Percentiles rank a stretch among this genome's conserved stretches.
Evolutionary conservation across 2,113 vertebrate genomes (phyloP).

Genomic region (Lichenostomus cassidix): DNA sequence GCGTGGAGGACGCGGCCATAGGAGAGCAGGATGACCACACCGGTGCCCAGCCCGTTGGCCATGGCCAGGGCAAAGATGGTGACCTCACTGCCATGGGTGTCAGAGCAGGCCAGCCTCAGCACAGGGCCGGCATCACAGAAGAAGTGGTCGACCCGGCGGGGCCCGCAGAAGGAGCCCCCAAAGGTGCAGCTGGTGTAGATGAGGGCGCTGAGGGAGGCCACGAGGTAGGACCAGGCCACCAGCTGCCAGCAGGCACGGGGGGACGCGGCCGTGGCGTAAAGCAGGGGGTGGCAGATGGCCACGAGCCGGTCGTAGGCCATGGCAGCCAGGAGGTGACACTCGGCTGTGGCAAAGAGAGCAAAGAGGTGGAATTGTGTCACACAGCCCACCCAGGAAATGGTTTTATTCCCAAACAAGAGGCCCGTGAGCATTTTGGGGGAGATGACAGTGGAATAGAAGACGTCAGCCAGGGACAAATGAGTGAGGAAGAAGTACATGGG

Average conservation of each 20-base stretch:
- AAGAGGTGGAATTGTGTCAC: slow-evolving; percentile 1
- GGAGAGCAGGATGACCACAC: not conserved
- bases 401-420: not conserved
- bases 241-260: not conserved
- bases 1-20: not conserved
- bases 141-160: not conserved
- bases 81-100: not conserved
- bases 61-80: not conserved
- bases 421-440: slow-evolving; percentile 2
- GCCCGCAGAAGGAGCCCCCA: not conserved
- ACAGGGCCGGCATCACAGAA: not conserved
- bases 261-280: not conserved
- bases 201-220: not conserved
- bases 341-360: not conserved
- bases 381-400: not conserved
- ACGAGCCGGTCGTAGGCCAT: slow-evolving; percentile 30
- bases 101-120: not conserved
- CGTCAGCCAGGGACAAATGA: not conserved
- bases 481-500: slow-evolving; percentile 57
- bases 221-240: not conserved
- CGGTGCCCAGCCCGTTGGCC: not conserved
- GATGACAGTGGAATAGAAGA: slow-evolving; percentile 6
- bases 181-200: not conserved
- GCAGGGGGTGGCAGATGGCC: not conserved
- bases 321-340: not conserved